Evolutionary conservation across 2,888 invertebrate genomes (phyloP).

Genomic region (Phaedon cochleariae): DNA sequence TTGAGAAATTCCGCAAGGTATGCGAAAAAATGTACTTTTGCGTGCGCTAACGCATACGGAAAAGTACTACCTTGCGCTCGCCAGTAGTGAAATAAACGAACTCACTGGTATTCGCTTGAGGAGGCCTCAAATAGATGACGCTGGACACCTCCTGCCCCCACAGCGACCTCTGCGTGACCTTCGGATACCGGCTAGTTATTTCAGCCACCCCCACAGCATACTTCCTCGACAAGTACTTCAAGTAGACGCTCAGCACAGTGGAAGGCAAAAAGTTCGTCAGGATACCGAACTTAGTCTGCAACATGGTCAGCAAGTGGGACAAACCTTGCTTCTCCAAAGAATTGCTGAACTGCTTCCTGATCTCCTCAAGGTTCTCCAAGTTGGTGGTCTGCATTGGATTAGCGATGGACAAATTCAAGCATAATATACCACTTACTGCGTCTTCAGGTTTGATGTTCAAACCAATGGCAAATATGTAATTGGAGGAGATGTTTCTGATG

Average conservation of each 20-base stretch:
- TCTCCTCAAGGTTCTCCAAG: conserved; percentile 56
- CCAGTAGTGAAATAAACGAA: too few species aligned
- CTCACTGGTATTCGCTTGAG: conserved; percentile 80
- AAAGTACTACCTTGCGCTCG: too few species aligned
- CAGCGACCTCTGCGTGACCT: conserved; percentile 65
- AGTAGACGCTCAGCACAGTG: conserved; percentile 64
- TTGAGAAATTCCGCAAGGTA: too few species aligned
- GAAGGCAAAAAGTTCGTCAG: conserved; percentile 73
- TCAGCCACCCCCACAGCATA: conserved; percentile 75
- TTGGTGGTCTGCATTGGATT: conserved; percentile 53
- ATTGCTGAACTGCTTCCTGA: conserved; percentile 60
- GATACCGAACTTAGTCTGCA: conserved; percentile 67
- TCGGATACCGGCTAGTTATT: conserved; percentile 61
- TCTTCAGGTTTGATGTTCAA: conserved; percentile 57
- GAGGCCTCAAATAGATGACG: conserved; percentile 77
- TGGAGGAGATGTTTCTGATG: conserved; percentile 66
- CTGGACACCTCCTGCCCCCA: conserved; percentile 73
- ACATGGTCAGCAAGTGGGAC: conserved; percentile 65
- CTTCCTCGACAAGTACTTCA: conserved; percentile 73
- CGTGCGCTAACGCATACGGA: too few species aligned
- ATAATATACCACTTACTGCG: conserved; percentile 70
- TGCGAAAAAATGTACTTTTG: too few species aligned
- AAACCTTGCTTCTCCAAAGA: conserved; percentile 64
- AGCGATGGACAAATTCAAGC: conserved; percentile 70
- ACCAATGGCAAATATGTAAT: conserved; percentile 67